Percentiles rank a stretch among this genome's conserved stretches.
Conservation (phyloP, 1,140 invertebrate species). For the Homalodisca vitripennis region DNA sequence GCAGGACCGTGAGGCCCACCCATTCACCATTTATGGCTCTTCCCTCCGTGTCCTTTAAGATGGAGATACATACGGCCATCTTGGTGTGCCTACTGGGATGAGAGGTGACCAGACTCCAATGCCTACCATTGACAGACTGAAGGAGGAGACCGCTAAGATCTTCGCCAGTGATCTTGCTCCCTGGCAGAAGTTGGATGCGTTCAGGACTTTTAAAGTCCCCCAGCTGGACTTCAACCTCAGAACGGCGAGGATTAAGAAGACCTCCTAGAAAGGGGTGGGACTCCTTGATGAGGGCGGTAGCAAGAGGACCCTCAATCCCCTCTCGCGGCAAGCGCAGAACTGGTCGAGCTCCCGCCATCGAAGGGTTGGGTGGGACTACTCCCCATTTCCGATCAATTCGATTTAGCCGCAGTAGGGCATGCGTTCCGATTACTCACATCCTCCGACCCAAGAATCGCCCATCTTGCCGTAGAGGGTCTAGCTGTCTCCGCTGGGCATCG, state of each 20-base stretch:
- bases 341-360: background rate
- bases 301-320: background rate
- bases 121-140: background rate
- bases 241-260: background rate
- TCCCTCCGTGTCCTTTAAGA: background rate
- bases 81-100: background rate
- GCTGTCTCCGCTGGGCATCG: background rate
- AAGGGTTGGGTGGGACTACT: background rate
- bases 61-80: background rate
- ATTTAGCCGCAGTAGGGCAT: background rate
- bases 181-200: background rate
- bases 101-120: background rate
- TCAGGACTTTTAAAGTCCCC: background rate
- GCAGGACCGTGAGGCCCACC: background rate
- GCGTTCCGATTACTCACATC: background rate
- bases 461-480: background rate
- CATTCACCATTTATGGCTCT: background rate
- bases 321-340: background rate
- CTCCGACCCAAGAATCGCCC: background rate
- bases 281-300: background rate
- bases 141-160: background rate
- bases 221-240: background rate
- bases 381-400: background rate
- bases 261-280: background rate
- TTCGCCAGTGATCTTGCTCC: background rate